Percentiles rank a stretch among this genome's conserved stretches.
Evolutionary conservation across 2,113 vertebrate genomes (phyloP).

Genomic region (Orycteropus afer): DNA sequence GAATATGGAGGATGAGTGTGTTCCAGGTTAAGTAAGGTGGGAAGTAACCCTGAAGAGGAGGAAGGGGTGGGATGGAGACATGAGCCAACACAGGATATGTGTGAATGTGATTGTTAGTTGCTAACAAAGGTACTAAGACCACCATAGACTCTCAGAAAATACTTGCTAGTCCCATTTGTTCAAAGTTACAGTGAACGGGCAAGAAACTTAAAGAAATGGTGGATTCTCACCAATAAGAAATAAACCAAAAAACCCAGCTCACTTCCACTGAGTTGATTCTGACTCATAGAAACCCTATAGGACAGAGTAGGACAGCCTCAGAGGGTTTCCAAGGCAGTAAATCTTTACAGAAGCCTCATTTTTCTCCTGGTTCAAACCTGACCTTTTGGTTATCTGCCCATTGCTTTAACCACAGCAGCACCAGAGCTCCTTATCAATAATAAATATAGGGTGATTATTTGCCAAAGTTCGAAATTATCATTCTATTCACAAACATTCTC

Average conservation of each 20-base stretch:
- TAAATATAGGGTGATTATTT: neutral
- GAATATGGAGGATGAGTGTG: neutral
- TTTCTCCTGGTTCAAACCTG: too few relatives aligned
- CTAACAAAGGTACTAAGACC: neutral
- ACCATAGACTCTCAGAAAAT: neutral
- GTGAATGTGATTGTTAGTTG: neutral
- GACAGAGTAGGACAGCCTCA: too few relatives aligned
- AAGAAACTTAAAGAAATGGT: neutral
- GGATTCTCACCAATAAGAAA: neutral
- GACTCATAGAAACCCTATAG: too few relatives aligned
- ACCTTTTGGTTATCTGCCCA: too few relatives aligned
- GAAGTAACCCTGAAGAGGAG: neutral
- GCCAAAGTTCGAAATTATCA: constrained; percentile 9
- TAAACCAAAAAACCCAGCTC: too few relatives aligned
- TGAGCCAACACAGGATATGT: rapidly evolving
- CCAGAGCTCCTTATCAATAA: too few relatives aligned
- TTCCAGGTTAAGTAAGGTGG: neutral
- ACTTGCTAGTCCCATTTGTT: neutral
- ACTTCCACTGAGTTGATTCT: too few relatives aligned
- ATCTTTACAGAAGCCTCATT: too few relatives aligned
- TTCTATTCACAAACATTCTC: neutral
- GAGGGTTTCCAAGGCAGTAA: too few relatives aligned
- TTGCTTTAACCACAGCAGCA: too few relatives aligned
- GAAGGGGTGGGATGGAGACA: rapidly evolving
- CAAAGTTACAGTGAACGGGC: neutral